Base-by-base conservation (phyloP, 2,888 invertebrate species). In the Graphium colonna region DNA sequence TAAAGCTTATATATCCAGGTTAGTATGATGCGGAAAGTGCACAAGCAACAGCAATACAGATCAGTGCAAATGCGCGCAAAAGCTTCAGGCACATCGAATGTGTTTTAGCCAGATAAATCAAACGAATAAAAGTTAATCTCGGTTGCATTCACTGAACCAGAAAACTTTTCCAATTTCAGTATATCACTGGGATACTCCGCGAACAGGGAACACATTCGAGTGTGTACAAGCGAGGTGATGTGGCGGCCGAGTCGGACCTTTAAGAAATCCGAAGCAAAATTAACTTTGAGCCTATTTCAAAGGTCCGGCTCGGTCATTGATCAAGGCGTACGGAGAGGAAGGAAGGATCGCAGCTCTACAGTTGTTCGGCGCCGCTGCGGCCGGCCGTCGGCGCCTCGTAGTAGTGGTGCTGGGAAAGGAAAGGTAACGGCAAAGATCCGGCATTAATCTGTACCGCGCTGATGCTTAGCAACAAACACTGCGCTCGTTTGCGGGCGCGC, bases 331-430 rank as follows among this genome's bases (percentile, higher is more conserved):
- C 52, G 57, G 56, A 51, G 62, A 59, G 67, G 62, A 53, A 57
- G 57, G 63, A 57, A 52, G 53, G 54, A 56, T 55, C 54, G 60
- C 54, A 41, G 61, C 54, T 52, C 62, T 65, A 65, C 48, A 43
- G 59, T 46, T 53, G 58, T 52, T 56, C 63, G 52, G 52, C 62
- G 60, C 53, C 61, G 61, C 60, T 57, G 48, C 64, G 63, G 43
- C 59, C 61, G 57, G 54, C 53, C 57, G 53, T 57, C 58, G 60
- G 47, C 56, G 59, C 57, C 55, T 54, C 53, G 56, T 57, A 43
- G 49, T 58, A 58, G 59, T 62, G 65, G 59, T 62, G 65, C 67
- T 65, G 66, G 58, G 67, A 60, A 68, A 64, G 64, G 63, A 68
- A 66, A 64, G 59, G 62, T 45, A 15, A 57, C 57, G 60, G 57